phyloP scores from a whole-genome alignment of 2,797 vertebrate species.

The Hydrophis major region DNA sequence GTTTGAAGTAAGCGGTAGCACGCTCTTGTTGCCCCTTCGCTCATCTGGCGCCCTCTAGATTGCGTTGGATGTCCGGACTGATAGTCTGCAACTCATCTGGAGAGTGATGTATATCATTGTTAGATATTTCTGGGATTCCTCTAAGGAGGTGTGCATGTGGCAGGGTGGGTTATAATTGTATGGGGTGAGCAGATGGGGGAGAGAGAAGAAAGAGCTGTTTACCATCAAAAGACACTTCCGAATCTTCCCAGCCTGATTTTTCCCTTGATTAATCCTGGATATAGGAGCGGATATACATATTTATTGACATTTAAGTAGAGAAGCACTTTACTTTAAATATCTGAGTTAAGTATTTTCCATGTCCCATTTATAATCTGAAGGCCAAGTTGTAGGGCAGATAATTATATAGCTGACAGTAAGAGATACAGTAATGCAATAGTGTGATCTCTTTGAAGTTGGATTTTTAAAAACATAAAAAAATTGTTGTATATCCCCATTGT shows the following conservation, averaged over 20 bases:
- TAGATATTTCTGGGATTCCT: background rate
- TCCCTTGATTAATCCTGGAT: background rate
- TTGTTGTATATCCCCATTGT: background rate
- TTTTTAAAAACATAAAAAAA: background rate
- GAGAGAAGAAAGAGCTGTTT: background rate
- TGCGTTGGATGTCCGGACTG: background rate
- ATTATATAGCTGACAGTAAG: background rate
- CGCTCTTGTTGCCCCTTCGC: background rate
- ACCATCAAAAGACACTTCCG: background rate
- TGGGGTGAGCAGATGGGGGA: background rate
- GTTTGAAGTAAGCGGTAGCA: background rate
- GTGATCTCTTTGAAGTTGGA: background rate
- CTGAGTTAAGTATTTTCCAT: background rate
- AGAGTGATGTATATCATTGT: background rate
- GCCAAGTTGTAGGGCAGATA: background rate
- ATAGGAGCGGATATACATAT: too few species aligned
- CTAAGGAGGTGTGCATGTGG: background rate
- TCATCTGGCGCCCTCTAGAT: background rate
- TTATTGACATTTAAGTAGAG: background rate
- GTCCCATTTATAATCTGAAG: background rate
- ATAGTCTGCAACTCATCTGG: background rate
- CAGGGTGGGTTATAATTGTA: background rate
- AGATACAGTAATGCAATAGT: background rate
- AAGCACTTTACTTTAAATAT: background rate
- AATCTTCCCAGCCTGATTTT: background rate